phyloP scores from a whole-genome alignment of 2,797 vertebrate genomes.

The Taeniopygia guttata region DNA sequence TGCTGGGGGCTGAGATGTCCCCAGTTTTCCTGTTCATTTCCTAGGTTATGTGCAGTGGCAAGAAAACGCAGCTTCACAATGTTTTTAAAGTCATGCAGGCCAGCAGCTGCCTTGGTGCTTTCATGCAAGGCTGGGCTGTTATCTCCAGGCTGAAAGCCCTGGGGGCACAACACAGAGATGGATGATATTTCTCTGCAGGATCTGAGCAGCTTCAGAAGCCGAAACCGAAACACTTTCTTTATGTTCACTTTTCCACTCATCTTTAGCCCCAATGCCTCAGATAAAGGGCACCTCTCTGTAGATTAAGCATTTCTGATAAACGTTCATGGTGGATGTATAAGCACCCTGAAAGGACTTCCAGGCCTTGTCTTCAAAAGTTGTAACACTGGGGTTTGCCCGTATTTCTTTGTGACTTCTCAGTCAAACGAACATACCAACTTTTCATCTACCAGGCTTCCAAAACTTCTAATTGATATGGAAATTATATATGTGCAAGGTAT shows the following conservation, averaged over 20 bases:
- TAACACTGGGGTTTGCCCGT: accelerated
- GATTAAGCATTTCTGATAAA: neutral
- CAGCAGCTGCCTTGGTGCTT: neutral
- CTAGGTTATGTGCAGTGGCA: neutral
- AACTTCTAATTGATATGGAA: neutral
- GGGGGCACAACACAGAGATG: neutral
- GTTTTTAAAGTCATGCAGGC: neutral
- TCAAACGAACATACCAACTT: neutral
- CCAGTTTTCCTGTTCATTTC: neutral
- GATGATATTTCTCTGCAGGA: neutral
- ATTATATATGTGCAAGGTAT: neutral
- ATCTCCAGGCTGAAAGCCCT: neutral
- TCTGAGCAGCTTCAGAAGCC: neutral
- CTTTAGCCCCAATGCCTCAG: neutral
- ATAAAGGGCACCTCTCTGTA: neutral
- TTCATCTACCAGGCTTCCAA: neutral
- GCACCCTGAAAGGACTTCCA: neutral
- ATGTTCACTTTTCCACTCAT: neutral
- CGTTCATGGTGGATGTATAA: neutral
- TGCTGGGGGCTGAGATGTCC: neutral
- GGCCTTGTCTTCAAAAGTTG: neutral
- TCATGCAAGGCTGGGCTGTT: neutral
- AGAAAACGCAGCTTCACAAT: neutral
- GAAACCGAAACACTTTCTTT: neutral
- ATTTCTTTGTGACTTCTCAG: neutral